A percentile compares a stretch with the other conserved stretches of the same genome.
Evolutionary conservation across 2,113 vertebrate genomes (phyloP).

Genomic region (Rallus limicola): DNA sequence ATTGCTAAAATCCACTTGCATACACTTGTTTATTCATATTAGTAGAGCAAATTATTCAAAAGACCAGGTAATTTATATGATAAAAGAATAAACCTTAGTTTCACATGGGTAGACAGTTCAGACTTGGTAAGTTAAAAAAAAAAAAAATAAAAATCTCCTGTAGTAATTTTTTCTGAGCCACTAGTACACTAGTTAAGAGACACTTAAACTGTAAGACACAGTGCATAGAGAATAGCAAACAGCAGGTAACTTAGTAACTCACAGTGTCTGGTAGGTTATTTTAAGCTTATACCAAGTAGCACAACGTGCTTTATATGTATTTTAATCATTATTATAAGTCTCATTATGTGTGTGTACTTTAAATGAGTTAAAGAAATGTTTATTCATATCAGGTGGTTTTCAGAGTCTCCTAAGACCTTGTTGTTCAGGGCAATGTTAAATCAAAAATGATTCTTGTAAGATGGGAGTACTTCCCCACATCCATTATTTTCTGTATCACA

Average conservation of each 20-base stretch:
- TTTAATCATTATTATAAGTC: background rate
- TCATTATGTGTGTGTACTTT: background rate
- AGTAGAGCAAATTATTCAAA: background rate
- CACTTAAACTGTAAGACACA: background rate
- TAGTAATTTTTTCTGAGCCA: background rate
- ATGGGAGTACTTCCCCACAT: background rate
- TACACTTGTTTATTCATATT: background rate
- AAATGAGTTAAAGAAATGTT: background rate
- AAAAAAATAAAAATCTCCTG: background rate
- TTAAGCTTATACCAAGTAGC: background rate
- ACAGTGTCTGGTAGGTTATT: background rate
- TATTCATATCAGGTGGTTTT: background rate
- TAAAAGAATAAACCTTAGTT: background rate
- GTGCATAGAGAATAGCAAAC: background rate
- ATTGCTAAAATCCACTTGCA: background rate
- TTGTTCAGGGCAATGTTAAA: background rate
- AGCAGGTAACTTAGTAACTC: background rate
- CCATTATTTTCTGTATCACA: background rate
- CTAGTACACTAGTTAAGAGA: background rate
- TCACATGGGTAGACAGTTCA: background rate
- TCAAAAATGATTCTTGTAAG: background rate
- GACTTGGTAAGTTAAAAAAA: background rate
- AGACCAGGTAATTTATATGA: background rate
- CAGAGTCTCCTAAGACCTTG: background rate
- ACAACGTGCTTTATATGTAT: background rate